Percentiles rank a stretch among this genome's conserved stretches.
Conservation (phyloP, 1,140 invertebrate species). For the Babylonia areolata region DNA sequence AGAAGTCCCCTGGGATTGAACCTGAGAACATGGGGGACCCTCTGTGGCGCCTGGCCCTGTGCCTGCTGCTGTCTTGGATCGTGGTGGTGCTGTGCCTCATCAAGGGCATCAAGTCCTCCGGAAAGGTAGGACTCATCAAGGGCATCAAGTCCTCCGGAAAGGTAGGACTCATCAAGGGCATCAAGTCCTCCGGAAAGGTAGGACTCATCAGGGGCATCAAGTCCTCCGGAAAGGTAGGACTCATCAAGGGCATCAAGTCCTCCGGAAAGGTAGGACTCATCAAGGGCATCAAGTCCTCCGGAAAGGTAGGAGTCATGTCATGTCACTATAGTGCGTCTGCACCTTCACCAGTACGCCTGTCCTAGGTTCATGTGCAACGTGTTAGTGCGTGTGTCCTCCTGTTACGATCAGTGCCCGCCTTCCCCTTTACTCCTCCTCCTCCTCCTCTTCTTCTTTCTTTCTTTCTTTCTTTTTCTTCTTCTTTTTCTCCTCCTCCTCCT, state of each 20-base stretch:
- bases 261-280: neutral
- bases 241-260: neutral
- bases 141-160: neutral
- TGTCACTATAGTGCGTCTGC: no score
- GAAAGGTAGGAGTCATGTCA: neutral
- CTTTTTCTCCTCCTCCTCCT: no score
- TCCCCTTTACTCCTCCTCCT: no score
- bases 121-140: constrained; percentile 82
- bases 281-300: neutral
- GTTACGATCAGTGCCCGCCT: no score
- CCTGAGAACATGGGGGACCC: constrained; percentile 87
- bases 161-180: constrained; percentile 88
- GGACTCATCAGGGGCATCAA: neutral
- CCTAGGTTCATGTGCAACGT: no score
- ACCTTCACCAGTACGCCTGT: no score
- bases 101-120: constrained; percentile 97
- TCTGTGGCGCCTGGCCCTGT: constrained; percentile 93
- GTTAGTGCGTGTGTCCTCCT: no score
- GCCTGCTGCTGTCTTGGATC: constrained; percentile 93
- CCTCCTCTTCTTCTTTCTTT: no score
- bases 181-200: constrained; percentile 95
- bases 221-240: neutral
- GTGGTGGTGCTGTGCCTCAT: constrained; percentile 98
- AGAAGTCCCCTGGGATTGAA: constrained; percentile 65
- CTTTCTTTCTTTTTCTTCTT: no score